Conservation (phyloP, 2,113 vertebrate species). For the Carettochelys insculpta region DNA sequence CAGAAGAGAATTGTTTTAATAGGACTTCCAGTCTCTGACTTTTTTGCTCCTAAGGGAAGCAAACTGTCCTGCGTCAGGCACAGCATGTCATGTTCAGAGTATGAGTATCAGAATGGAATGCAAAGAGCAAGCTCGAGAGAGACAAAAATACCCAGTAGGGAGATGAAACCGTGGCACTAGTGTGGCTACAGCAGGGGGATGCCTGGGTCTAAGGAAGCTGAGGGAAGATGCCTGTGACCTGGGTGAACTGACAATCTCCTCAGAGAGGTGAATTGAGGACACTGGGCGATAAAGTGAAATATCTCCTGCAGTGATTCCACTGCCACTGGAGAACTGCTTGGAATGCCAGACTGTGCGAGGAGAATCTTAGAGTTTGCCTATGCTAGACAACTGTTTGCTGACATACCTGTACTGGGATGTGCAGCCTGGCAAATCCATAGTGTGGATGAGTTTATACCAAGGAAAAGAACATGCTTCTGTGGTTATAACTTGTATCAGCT, state of each 20-base stretch:
- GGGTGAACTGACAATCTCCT: background rate
- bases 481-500: background rate
- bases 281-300: background rate
- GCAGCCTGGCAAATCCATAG: background rate
- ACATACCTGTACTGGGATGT: fast-evolving
- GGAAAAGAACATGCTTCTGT: background rate
- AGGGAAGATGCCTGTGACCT: background rate
- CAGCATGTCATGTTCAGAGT: fast-evolving
- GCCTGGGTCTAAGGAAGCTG: background rate
- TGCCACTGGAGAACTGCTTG: background rate
- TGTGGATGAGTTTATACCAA: background rate
- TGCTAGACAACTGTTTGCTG: background rate
- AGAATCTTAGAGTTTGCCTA: background rate
- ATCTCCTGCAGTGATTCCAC: background rate
- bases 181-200: background rate
- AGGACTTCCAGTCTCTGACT: background rate
- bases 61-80: background rate
- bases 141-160: background rate
- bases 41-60: background rate
- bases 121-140: background rate
- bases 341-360: background rate
- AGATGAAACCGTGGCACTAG: background rate
- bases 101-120: background rate
- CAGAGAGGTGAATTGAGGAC: background rate
- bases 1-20: background rate